These are phyloP conservation scores for Melanotaenia pygmaea DNA, from an alignment of 2,797 vertebrate genomes.

Conservation along the genomic window DNA sequence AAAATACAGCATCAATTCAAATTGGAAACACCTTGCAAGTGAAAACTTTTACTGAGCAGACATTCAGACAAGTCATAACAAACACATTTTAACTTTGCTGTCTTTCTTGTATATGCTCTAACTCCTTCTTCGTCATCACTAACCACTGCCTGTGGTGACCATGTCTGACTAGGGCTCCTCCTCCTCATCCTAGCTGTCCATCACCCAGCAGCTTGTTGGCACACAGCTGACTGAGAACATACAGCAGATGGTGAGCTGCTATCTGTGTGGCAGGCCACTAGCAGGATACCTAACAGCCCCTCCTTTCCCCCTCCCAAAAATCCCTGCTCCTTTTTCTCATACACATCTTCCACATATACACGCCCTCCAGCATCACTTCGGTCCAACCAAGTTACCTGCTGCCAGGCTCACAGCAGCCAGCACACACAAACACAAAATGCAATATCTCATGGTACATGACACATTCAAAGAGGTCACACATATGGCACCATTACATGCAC, in stretches of 20 bases:
- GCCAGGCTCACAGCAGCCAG: constrained; percentile 57
- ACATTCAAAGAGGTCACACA: constrained; percentile 77
- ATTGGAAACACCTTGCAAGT: constrained; percentile 73
- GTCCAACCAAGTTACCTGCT: constrained; percentile 77
- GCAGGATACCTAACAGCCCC: constrained; percentile 72
- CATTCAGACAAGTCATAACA: constrained; percentile 30
- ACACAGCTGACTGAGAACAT: constrained; percentile 64
- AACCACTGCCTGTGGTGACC: constrained; percentile 38
- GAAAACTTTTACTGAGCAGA: constrained; percentile 42
- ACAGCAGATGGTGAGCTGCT: constrained; percentile 83
- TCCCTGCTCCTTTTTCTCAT: constrained; percentile 42
- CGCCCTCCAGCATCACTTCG: constrained; percentile 63
- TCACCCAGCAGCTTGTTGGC: constrained; percentile 74
- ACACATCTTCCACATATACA: constrained; percentile 50
- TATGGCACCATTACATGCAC: constrained; percentile 80
- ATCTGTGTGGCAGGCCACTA: constrained; percentile 76
- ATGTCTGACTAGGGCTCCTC: constrained; percentile 34
- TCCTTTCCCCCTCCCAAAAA: constrained; percentile 43
- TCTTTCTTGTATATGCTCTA: constrained; percentile 7
- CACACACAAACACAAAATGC: constrained; percentile 52
- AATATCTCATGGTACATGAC: constrained; percentile 70
- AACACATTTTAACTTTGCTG: constrained; percentile 43
- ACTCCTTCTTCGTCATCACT: constrained; percentile 32
- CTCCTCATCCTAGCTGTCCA: constrained; percentile 59
- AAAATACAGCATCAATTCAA: constrained; percentile 61